Percentiles rank a stretch among this genome's conserved stretches.
These are phyloP conservation scores for Zaprionus africanus DNA, from an alignment of 1,140 invertebrate genomes.

Conservation along the genomic window DNA sequence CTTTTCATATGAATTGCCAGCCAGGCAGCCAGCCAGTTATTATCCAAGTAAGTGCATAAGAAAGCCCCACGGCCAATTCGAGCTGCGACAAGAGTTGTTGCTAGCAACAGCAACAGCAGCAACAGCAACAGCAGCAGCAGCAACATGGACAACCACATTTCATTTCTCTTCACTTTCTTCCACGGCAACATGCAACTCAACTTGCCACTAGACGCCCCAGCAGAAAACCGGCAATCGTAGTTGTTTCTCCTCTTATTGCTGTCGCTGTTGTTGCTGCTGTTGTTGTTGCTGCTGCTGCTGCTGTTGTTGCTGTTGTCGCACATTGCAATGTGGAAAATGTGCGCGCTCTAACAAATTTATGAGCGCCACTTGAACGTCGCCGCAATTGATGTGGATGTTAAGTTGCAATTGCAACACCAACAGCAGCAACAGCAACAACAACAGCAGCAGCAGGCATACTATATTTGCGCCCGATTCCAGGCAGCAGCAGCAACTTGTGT, in stretches of 20 bases:
- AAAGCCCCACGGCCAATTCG: constrained; percentile 54
- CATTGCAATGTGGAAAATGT: constrained; percentile 77
- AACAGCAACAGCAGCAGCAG: constrained; percentile 31
- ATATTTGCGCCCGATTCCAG: constrained; percentile 5
- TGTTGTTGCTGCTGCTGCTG: constrained; percentile 21
- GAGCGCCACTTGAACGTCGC: constrained; percentile 60
- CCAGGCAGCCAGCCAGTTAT: constrained; percentile 62
- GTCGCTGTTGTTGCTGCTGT: not conserved
- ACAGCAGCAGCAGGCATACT: not conserved
- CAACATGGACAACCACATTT: constrained; percentile 51
- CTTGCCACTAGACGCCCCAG: constrained; percentile 25
- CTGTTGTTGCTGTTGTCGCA: constrained; percentile 27
- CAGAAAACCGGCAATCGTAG: constrained; percentile 39
- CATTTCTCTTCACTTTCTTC: constrained; percentile 81
- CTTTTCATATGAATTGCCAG: constrained; percentile 73
- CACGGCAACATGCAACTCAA: constrained; percentile 54
- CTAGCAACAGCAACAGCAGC: constrained; percentile 15
- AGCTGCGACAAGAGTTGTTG: constrained; percentile 29
- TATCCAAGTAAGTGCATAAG: constrained; percentile 63
- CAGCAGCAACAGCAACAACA: constrained; percentile 38
- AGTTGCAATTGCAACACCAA: constrained; percentile 63
- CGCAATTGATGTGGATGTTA: constrained; percentile 59
- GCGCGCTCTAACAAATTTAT: constrained; percentile 74
- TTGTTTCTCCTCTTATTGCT: constrained; percentile 5
- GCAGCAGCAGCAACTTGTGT: not conserved